phyloP scores from a whole-genome alignment of 92 coral and sea anemone species.

The Blastomussa wellsi region DNA sequence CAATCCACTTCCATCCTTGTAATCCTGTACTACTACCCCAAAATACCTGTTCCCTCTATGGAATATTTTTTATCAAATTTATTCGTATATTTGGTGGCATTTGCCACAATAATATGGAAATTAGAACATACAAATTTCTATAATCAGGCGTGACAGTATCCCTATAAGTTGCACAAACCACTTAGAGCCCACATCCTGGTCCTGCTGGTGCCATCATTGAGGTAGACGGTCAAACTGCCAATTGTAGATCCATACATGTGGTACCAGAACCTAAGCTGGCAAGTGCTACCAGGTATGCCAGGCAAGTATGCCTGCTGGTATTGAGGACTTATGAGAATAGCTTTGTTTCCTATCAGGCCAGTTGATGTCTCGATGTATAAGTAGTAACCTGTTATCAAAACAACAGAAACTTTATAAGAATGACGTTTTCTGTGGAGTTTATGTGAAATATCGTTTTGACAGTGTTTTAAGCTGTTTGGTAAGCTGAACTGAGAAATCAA shows the following conservation, averaged over 20 bases:
- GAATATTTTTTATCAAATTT: too few relatives aligned
- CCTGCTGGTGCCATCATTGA: constrained; percentile 67
- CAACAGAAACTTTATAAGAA: not conserved
- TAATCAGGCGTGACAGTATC: too few relatives aligned
- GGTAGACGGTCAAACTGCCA: constrained; percentile 73
- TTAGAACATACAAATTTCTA: too few relatives aligned
- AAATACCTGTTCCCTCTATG: too few relatives aligned
- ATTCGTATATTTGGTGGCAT: too few relatives aligned
- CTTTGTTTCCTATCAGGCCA: constrained; percentile 80
- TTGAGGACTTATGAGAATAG: constrained; percentile 83
- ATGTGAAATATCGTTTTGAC: too few relatives aligned
- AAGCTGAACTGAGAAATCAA: too few relatives aligned
- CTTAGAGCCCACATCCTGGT: constrained; percentile 70
- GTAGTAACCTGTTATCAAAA: constrained; percentile 68
- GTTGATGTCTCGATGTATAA: constrained; percentile 89
- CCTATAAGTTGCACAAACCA: constrained; percentile 77
- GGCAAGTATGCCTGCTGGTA: constrained; percentile 66
- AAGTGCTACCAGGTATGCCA: constrained; percentile 9
- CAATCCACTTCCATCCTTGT: too few relatives aligned
- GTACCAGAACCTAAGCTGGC: constrained; percentile 76
- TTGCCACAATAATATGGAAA: too few relatives aligned
- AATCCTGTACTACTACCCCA: too few relatives aligned
- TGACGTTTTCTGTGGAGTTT: too few relatives aligned
- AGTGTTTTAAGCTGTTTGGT: not conserved
- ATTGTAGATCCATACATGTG: constrained; percentile 80